These are phyloP conservation scores for Caenorhabditis virilis DNA, from an alignment of 2,888 invertebrate species.

Conservation along the genomic window DNA sequence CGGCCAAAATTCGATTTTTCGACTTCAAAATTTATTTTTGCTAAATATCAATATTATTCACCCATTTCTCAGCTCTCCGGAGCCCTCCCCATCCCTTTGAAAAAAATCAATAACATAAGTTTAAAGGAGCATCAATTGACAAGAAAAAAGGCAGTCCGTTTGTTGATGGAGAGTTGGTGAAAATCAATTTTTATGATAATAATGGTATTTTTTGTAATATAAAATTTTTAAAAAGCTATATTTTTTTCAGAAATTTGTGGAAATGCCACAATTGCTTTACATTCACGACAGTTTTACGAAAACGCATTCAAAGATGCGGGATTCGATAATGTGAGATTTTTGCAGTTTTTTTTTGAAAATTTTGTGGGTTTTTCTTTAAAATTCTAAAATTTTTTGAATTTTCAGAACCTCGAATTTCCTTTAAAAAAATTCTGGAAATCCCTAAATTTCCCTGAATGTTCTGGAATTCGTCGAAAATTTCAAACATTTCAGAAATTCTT, in stretches of 20 bases:
- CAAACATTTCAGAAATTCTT: too few species aligned
- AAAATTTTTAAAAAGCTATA: too few species aligned
- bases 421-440: too few species aligned
- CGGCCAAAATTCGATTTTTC: neutral
- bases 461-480: too few species aligned
- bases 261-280: conserved; percentile 23
- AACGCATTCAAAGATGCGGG: conserved; percentile 16
- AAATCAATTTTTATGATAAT: conserved; percentile 24
- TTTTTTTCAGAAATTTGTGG: conserved; percentile 16
- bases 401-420: too few species aligned
- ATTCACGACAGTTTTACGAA: conserved; percentile 25
- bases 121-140: conserved; percentile 15
- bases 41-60: too few species aligned
- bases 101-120: neutral
- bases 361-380: too few species aligned
- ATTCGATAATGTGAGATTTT: conserved; percentile 4
- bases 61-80: neutral
- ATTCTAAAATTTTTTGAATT: too few species aligned
- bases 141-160: conserved; percentile 7
- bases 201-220: too few species aligned
- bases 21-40: neutral
- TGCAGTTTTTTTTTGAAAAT: too few species aligned
- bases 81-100: neutral
- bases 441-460: too few species aligned
- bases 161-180: conserved; percentile 25